These are phyloP conservation scores for Timema cristinae DNA, from an alignment of 2,888 invertebrate genomes.

Conservation along the genomic window DNA sequence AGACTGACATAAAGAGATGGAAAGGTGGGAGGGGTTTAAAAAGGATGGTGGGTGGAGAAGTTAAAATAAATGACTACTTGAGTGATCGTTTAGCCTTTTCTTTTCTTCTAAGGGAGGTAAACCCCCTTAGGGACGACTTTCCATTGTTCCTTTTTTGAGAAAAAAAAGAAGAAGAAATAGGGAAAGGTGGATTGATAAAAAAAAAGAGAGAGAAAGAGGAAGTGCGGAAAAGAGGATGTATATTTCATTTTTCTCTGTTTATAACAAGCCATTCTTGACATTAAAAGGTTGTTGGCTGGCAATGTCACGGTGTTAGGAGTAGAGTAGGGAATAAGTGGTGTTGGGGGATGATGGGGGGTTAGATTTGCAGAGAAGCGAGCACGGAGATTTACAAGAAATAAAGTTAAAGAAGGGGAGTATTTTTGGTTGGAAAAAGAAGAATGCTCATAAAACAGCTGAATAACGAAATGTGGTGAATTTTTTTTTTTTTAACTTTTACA, in stretches of 20 bases:
- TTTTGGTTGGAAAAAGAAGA: background rate
- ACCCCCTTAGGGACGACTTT: background rate
- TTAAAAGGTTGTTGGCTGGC: constrained; percentile 15
- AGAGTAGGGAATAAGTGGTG: constrained; percentile 32
- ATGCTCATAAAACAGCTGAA: constrained; percentile 12
- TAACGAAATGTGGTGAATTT: constrained; percentile 33
- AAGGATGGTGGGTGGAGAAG: background rate
- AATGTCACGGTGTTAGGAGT: constrained; percentile 21
- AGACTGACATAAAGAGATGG: no score
- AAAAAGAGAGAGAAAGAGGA: no score
- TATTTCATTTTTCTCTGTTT: constrained; percentile 12
- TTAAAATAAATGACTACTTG: constrained; percentile 23
- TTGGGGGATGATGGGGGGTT: constrained; percentile 30
- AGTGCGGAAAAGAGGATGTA: constrained; percentile 3
- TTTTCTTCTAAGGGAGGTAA: background rate
- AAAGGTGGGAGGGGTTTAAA: no score
- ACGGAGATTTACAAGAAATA: constrained; percentile 21
- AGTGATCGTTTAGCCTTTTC: constrained; percentile 19
- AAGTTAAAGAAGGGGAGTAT: constrained; percentile 3
- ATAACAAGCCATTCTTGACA: constrained; percentile 7
- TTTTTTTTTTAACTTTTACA: no score
- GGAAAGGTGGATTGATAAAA: no score
- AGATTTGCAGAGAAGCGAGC: constrained; percentile 29
- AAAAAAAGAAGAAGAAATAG: no score
- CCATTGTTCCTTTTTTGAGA: no score